A percentile compares a stretch with the other conserved stretches of the same genome.
Evolutionary conservation across 2,113 vertebrate genomes (phyloP).

Genomic region (Hystrix cristata): DNA sequence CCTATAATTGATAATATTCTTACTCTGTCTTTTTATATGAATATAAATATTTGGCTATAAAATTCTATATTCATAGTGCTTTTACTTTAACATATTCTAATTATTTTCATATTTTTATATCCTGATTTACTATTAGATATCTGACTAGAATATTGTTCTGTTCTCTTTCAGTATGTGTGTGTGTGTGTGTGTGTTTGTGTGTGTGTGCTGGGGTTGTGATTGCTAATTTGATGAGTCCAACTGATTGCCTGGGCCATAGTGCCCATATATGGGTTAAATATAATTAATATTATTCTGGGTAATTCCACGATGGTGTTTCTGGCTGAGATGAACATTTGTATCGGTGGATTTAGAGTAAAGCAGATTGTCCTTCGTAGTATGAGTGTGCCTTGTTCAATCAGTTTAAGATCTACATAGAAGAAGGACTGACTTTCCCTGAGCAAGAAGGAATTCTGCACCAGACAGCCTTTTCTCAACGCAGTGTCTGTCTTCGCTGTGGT

Average conservation of each 20-base stretch:
- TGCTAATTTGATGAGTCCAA: background rate
- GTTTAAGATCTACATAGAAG: background rate
- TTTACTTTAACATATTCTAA: background rate
- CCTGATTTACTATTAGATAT: background rate
- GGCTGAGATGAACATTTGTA: background rate
- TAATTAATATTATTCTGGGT: background rate
- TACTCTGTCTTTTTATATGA: slow-evolving; percentile 3
- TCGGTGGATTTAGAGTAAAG: background rate
- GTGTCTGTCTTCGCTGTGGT: background rate
- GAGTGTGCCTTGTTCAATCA: background rate
- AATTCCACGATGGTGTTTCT: background rate
- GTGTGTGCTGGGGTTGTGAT: background rate
- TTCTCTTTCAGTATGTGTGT: background rate
- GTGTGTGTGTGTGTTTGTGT: background rate
- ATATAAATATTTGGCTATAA: background rate
- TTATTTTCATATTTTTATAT: background rate
- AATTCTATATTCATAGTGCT: background rate
- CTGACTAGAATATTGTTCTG: background rate
- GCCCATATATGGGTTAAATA: background rate
- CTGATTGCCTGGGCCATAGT: background rate
- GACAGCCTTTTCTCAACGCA: background rate
- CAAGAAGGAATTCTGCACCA: background rate
- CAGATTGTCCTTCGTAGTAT: background rate
- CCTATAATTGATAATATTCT: background rate
- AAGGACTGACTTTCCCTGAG: background rate